Conservation (phyloP, 2,888 invertebrate species). For the Trisateles emortualis region DNA sequence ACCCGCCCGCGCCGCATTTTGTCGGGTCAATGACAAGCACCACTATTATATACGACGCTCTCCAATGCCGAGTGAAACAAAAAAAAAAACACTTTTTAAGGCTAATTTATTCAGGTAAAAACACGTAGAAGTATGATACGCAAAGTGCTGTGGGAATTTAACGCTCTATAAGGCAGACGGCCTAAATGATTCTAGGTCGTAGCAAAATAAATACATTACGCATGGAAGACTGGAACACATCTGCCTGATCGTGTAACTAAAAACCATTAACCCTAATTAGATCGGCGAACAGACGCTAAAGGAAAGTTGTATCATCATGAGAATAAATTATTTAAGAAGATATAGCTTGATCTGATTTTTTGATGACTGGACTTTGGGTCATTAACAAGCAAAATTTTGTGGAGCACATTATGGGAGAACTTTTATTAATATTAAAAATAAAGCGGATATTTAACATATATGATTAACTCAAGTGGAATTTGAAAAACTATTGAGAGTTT, state of each 20-base stretch:
- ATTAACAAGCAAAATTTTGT: too few species aligned
- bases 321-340: slow-evolving; percentile 17
- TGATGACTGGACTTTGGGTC: too few species aligned
- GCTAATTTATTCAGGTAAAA: slow-evolving; percentile 6
- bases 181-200: slow-evolving; percentile 30
- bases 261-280: slow-evolving; percentile 50
- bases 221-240: slow-evolving; percentile 13
- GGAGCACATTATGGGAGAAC: too few species aligned
- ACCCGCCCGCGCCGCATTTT: slow-evolving; percentile 62
- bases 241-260: slow-evolving; percentile 34
- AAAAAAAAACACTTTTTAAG: slow-evolving; percentile 19
- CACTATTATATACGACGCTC: slow-evolving; percentile 46
- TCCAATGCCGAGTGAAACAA: slow-evolving; percentile 13
- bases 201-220: slow-evolving; percentile 20
- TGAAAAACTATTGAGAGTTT: too few species aligned
- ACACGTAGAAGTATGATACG: background rate
- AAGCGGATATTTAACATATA: too few species aligned
- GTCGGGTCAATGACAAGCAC: slow-evolving; percentile 69
- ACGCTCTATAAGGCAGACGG: slow-evolving; percentile 16
- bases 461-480: too few species aligned
- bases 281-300: slow-evolving; percentile 34
- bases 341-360: background rate
- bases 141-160: slow-evolving; percentile 11
- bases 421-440: too few species aligned
- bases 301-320: slow-evolving; percentile 38